These are phyloP conservation scores for Melinopterus prodromus DNA, from an alignment of 2,888 invertebrate genomes.

Conservation along the genomic window DNA sequence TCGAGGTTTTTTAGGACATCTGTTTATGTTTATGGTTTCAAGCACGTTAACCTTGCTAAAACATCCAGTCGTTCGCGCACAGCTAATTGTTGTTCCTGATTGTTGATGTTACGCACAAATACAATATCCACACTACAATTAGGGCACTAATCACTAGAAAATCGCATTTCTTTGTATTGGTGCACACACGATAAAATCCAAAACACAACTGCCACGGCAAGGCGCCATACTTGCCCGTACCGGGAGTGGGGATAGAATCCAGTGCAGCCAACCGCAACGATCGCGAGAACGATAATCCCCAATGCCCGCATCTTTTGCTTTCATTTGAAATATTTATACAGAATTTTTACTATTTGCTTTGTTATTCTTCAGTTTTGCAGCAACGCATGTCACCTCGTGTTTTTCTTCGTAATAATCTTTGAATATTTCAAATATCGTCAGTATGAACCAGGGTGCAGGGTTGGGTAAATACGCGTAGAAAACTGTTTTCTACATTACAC, in stretches of 20 bases:
- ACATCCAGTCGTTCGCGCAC: not conserved
- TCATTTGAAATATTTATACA: not conserved
- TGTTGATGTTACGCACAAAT: not conserved
- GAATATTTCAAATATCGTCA: no score
- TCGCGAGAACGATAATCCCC: not conserved
- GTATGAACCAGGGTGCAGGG: no score
- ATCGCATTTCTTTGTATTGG: not conserved
- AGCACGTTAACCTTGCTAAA: not conserved
- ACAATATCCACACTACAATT: not conserved
- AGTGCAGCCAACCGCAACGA: not conserved
- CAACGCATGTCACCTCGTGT: not conserved
- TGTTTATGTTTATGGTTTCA: not conserved
- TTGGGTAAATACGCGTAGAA: no score
- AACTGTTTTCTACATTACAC: no score
- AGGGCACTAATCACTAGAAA: not conserved
- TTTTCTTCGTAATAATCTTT: not conserved
- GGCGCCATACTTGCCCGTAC: constrained; percentile 49
- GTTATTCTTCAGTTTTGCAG: not conserved
- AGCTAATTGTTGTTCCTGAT: not conserved
- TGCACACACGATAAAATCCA: constrained; percentile 33
- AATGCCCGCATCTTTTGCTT: not conserved
- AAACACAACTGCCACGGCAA: constrained; percentile 49
- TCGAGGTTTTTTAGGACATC: not conserved
- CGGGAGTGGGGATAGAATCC: constrained; percentile 20
- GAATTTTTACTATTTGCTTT: not conserved